Evolutionary conservation across 2,113 vertebrate genomes (phyloP).

Genomic region (Caloenas nicobarica): DNA sequence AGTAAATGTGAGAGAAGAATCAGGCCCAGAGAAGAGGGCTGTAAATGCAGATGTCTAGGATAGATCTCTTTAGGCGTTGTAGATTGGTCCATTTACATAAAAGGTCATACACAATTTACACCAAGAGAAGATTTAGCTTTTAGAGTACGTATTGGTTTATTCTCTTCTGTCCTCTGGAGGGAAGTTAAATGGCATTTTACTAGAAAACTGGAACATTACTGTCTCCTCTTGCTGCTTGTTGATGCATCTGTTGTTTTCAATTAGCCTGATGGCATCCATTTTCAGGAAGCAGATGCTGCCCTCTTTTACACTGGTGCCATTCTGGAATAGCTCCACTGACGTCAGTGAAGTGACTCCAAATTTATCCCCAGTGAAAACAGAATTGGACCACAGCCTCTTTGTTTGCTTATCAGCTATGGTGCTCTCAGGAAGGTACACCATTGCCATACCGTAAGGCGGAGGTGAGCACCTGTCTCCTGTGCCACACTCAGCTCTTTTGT

Average conservation of each 20-base stretch:
- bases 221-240: slow-evolving; percentile 50
- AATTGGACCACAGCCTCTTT: slow-evolving; percentile 14
- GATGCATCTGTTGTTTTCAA: slow-evolving; percentile 67
- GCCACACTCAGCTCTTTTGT: neutral
- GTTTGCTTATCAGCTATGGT: neutral
- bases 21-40: neutral
- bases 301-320: slow-evolving; percentile 40
- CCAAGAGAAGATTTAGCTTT: neutral
- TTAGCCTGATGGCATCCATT: slow-evolving; percentile 72
- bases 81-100: neutral
- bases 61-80: neutral
- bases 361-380: slow-evolving; percentile 14
- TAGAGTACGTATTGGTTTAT: neutral
- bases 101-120: neutral
- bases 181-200: slow-evolving; percentile 44
- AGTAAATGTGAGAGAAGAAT: neutral
- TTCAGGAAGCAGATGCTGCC: slow-evolving; percentile 74
- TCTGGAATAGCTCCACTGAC: slow-evolving; percentile 58
- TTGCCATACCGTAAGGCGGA: neutral
- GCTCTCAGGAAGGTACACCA: neutral
- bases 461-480: neutral
- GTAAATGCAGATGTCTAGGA: neutral
- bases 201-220: slow-evolving; percentile 55
- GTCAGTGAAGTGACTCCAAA: slow-evolving; percentile 62
- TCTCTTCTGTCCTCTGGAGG: slow-evolving; percentile 13